phyloP scores from a whole-genome alignment of 2,113 vertebrate genomes.

The Cebus imitator region DNA sequence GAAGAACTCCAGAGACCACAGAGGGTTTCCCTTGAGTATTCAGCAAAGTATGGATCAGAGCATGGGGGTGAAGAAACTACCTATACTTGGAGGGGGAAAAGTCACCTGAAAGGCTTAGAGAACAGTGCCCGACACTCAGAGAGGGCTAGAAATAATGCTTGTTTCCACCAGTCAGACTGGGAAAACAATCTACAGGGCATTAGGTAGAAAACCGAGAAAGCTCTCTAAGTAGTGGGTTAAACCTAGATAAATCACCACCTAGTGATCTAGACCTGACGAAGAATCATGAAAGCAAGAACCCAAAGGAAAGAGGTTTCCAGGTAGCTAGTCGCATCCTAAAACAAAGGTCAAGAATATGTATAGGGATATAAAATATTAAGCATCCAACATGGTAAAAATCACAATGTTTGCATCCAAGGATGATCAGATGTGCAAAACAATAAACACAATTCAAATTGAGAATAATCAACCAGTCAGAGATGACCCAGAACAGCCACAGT shows the following conservation, averaged over 20 bases:
- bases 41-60: background rate
- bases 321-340: background rate
- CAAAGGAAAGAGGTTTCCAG: background rate
- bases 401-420: background rate
- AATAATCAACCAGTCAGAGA: background rate
- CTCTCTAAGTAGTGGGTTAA: background rate
- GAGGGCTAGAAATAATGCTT: background rate
- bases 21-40: background rate
- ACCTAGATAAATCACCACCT: background rate
- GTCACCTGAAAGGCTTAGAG: background rate
- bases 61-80: background rate
- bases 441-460: background rate
- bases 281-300: conserved; percentile 5
- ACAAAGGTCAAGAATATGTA: conserved; percentile 4
- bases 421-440: background rate
- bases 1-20: background rate
- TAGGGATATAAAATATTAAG: background rate
- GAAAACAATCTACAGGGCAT: background rate
- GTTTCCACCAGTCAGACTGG: background rate
- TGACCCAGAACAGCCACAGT: background rate
- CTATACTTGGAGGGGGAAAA: background rate
- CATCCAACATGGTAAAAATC: background rate
- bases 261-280: background rate
- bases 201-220: background rate
- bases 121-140: background rate